phyloP scores from a whole-genome alignment of 2,888 invertebrate species.

The Antitype chi region DNA sequence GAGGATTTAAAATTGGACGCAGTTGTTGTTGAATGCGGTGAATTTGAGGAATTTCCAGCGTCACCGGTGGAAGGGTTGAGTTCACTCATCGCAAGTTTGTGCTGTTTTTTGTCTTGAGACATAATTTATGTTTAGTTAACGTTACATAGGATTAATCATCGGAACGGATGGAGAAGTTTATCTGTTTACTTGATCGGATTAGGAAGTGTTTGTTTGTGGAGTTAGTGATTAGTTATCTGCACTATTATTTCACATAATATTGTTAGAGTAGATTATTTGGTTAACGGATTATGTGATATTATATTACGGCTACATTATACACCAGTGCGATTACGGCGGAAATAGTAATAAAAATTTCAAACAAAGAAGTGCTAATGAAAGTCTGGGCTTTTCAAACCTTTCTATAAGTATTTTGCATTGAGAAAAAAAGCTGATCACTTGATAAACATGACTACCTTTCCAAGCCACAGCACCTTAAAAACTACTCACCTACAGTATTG shows the following conservation, averaged over 20 bases:
- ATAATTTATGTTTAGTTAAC: slow-evolving; percentile 58
- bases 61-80: slow-evolving; percentile 51
- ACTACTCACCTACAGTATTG: slow-evolving; percentile 1
- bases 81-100: slow-evolving; percentile 55
- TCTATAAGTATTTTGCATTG: not conserved
- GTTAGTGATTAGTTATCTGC: slow-evolving; percentile 35
- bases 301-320: not conserved
- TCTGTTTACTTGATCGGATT: slow-evolving; percentile 38
- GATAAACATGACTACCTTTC: slow-evolving; percentile 2
- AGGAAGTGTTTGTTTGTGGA: slow-evolving; percentile 43
- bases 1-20: slow-evolving; percentile 43
- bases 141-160: slow-evolving; percentile 26
- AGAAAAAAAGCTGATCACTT: not conserved
- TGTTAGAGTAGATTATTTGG: slow-evolving; percentile 5
- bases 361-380: not conserved
- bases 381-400: not conserved
- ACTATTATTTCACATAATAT: slow-evolving; percentile 22
- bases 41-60: slow-evolving; percentile 59
- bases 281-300: slow-evolving; percentile 2
- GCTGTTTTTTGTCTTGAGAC: slow-evolving; percentile 56
- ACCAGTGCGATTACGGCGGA: not conserved
- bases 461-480: slow-evolving; percentile 8
- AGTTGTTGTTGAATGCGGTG: slow-evolving; percentile 49
- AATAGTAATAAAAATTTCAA: not conserved
- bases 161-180: slow-evolving; percentile 31